A percentile compares a stretch with the other conserved stretches of the same genome.
These are phyloP conservation scores for Chalcis sispes DNA, from an alignment of 2,888 invertebrate species.

Conservation along the genomic window DNA sequence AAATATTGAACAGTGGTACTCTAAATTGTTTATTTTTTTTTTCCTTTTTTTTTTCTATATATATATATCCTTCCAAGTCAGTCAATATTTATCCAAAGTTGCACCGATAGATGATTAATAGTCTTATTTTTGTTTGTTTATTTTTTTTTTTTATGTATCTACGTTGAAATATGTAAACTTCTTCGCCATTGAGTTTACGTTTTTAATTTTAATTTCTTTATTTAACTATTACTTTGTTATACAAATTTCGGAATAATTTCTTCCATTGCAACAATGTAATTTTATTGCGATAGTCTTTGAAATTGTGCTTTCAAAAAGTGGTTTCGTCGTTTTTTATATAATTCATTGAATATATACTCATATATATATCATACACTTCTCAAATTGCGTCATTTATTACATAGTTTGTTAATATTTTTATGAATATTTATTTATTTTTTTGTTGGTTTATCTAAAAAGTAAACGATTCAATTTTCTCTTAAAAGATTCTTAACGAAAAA, in stretches of 20 bases:
- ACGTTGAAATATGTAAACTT: not conserved
- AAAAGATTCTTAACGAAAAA: not conserved
- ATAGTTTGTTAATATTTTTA: not conserved
- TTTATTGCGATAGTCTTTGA: too few species aligned
- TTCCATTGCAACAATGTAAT: too few species aligned
- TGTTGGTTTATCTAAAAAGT: constrained; percentile 5
- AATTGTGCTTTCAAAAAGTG: too few species aligned
- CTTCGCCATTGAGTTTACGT: too few species aligned
- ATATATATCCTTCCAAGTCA: constrained; percentile 5
- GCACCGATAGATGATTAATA: not conserved
- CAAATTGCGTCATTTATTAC: too few species aligned
- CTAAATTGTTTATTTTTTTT: constrained; percentile 19
- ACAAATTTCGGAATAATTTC: too few species aligned
- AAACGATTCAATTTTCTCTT: not conserved
- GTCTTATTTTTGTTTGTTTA: constrained; percentile 4
- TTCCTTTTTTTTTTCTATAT: not conserved
- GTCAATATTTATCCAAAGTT: constrained; percentile 4
- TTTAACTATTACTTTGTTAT: too few species aligned
- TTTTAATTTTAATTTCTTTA: too few species aligned
- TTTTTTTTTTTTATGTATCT: constrained; percentile 12
- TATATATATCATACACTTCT: too few species aligned
- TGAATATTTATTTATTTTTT: constrained; percentile 9
- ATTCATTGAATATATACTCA: too few species aligned
- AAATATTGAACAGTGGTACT: constrained; percentile 68
- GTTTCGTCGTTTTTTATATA: too few species aligned